Evolutionary conservation across 2,888 invertebrate genomes (phyloP).

Genomic region (Heliconius charithonia): DNA sequence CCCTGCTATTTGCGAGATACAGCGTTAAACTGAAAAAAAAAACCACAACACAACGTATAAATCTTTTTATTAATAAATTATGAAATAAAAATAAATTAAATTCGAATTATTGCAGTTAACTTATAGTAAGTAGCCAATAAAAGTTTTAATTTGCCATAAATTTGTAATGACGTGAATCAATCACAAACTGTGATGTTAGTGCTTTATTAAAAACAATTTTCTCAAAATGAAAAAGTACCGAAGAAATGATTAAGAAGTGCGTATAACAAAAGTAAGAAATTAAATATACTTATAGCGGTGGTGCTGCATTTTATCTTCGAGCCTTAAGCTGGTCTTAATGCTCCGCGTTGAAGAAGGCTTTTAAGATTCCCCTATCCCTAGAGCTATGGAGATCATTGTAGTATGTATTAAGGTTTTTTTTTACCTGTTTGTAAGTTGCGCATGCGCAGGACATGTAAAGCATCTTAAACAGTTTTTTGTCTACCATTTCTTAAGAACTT

Average conservation of each 20-base stretch:
- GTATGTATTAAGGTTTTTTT: conserved; percentile 46
- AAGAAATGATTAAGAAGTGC: conserved; percentile 71
- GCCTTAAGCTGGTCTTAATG: conserved; percentile 63
- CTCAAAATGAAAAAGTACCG: conserved; percentile 59
- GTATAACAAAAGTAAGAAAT: conserved; percentile 72
- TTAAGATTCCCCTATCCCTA: conserved; percentile 74
- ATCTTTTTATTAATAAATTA: conserved; percentile 40
- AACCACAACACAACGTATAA: conserved; percentile 55
- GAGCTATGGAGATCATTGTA: conserved; percentile 62
- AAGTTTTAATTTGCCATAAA: conserved; percentile 21
- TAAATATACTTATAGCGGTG: conserved; percentile 73
- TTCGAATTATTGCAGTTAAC: conserved; percentile 3
- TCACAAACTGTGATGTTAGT: conserved; percentile 8
- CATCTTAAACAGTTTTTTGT: conserved; percentile 26
- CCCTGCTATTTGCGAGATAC: no score
- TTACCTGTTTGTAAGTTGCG: conserved; percentile 42
- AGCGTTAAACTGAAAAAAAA: conserved; percentile 50
- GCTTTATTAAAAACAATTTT: conserved; percentile 4
- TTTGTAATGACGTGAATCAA: conserved; percentile 1
- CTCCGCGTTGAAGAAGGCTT: conserved; percentile 70
- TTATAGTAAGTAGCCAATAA: conserved; percentile 3
- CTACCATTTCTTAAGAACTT: conserved; percentile 8
- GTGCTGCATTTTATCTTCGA: conserved; percentile 68
- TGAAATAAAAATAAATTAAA: conserved; percentile 44
- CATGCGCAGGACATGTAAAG: conserved; percentile 17